These are phyloP conservation scores for Drosophila baimaii DNA, from an alignment of 1,140 invertebrate species.

Conservation along the genomic window DNA sequence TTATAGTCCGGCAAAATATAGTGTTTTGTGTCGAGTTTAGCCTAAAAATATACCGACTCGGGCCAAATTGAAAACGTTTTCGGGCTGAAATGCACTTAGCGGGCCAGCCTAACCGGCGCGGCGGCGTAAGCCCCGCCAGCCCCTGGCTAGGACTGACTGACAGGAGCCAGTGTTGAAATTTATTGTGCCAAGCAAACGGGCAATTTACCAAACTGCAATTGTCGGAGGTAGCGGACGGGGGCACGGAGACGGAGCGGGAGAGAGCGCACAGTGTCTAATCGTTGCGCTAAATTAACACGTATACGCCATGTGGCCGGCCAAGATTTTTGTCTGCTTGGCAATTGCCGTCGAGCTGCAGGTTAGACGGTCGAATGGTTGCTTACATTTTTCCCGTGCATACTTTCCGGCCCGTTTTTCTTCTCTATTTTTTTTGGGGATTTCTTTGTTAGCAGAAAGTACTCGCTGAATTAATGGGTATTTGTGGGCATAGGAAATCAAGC, in stretches of 20 bases:
- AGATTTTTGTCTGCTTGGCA: constrained; percentile 67
- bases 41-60: constrained; percentile 46
- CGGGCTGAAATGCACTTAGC: constrained; percentile 67
- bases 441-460: constrained; percentile 9
- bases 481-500: not conserved
- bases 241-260: not conserved
- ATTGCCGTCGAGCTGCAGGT: constrained; percentile 33
- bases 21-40: constrained; percentile 60
- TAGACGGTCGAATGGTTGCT: constrained; percentile 9
- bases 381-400: constrained; percentile 31
- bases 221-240: constrained; percentile 12
- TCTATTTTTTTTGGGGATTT: not conserved
- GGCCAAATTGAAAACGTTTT: constrained; percentile 76
- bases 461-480: constrained; percentile 12
- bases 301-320: constrained; percentile 71
- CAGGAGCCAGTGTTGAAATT: constrained; percentile 66
- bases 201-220: constrained; percentile 67
- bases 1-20: constrained; percentile 75
- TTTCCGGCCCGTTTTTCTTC: not conserved
- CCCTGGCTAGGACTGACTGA: constrained; percentile 44
- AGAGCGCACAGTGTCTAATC: constrained; percentile 63
- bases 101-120: constrained; percentile 20
- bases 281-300: constrained; percentile 78
- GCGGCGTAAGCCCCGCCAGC: constrained; percentile 6
- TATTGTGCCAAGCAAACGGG: constrained; percentile 72